Evolutionary conservation across 2,797 vertebrate species (phyloP), one percentile per base, ranked within the genome.

Genomic region (Anniella stebbinsi): DNA sequence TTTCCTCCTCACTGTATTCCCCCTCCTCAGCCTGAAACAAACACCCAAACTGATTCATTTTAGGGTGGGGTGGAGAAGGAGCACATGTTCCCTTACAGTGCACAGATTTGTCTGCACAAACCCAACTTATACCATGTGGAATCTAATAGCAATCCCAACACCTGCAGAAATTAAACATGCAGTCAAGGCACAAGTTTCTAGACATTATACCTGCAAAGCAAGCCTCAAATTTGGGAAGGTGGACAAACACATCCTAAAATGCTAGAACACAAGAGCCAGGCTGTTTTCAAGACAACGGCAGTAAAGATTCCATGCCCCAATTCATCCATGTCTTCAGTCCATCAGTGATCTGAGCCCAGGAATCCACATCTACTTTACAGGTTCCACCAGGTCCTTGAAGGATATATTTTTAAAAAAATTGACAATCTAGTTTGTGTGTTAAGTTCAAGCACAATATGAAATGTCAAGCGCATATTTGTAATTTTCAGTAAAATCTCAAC

Each of bases 1-100:
- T 96, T 87, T 99, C 98, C 90, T 99, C 98, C 0, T 98, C 98
- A 1, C 98, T 99, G 95, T 97, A 98, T 87, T 97, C 98, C 63
- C 98, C 98, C 80, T 98, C 98, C 87, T 97, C 98, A 38, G 97
- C 98, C 98, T 98, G 93, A 82, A 95, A 95, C 72, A 90, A 80
- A 90, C 51, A 80, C 88, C 41, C 82, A 33, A 51, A 70, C 33
- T 15, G 45, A 70, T 41, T 77, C 15, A 90, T 5, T 87, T 23
- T 48, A 57, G 25, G 25, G 12, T 1, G 9, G 38, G 17, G 13
- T 48, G 28, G 69, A 36, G 28, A 86, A 33, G 45, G 15, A 73
- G n/a, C 25, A 41, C 17, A 25, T 30, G 8, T 78, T 48, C 38
- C 36, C n/a, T 15, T 28, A 54, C 23, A 25, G 33, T 30, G 23